Percentiles rank a stretch among this genome's conserved stretches.
Conservation (phyloP, 2,113 vertebrate genomes). For the Trachemys scripta region DNA sequence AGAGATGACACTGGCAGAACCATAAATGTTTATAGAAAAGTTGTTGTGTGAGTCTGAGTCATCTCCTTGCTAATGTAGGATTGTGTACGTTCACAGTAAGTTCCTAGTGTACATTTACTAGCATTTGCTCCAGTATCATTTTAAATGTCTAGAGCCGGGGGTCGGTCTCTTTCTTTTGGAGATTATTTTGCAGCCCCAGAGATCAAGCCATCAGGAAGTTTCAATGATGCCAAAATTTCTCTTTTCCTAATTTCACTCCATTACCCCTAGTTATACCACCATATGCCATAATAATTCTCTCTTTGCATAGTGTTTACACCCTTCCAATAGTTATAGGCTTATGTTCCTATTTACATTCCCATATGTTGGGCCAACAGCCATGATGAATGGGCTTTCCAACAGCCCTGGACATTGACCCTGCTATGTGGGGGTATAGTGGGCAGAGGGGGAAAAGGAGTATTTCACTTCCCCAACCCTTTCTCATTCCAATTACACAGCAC, state of each 20-base stretch:
- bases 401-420: background rate
- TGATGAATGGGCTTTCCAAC: background rate
- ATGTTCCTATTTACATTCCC: background rate
- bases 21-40: background rate
- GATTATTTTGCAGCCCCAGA: background rate
- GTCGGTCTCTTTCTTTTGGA: background rate
- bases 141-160: background rate
- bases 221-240: too few relatives aligned
- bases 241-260: background rate
- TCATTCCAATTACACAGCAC: background rate
- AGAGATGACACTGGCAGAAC: background rate
- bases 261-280: background rate
- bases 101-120: background rate
- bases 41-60: background rate
- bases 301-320: background rate
- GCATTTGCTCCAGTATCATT: background rate
- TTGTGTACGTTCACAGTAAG: background rate
- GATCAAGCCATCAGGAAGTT: background rate
- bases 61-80: background rate
- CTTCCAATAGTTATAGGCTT: background rate
- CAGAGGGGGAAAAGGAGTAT: accelerated
- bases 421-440: background rate
- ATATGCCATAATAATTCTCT: background rate
- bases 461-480: background rate
- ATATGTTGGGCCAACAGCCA: background rate